Evolutionary conservation across 2,888 invertebrate genomes (phyloP).

Genomic region (Seira musarum): DNA sequence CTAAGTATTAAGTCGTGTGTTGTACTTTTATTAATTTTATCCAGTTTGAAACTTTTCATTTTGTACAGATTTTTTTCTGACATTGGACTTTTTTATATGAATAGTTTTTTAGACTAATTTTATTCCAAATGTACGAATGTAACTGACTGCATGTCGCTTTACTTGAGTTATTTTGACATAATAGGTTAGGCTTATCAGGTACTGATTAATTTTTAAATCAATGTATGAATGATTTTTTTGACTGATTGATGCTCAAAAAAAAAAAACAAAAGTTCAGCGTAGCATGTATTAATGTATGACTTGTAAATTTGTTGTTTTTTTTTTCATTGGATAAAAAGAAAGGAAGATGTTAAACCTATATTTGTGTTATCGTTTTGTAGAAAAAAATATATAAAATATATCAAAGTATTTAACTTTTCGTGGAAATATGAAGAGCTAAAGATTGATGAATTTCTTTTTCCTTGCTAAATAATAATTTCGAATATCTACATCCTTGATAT

Average conservation of each 20-base stretch:
- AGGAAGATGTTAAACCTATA: conserved; percentile 2
- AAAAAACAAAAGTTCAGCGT: conserved; percentile 34
- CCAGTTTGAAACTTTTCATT: not conserved
- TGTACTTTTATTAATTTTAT: not conserved
- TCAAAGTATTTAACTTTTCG: conserved; percentile 45
- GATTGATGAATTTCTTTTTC: too few species aligned
- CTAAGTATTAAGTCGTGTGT: not conserved
- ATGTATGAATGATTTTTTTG: conserved; percentile 35
- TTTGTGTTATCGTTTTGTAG: conserved; percentile 35
- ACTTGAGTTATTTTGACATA: not conserved
- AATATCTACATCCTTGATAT: too few species aligned
- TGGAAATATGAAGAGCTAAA: too few species aligned
- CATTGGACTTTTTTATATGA: too few species aligned
- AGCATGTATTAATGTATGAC: not conserved
- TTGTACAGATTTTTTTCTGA: not conserved
- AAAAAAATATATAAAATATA: conserved; percentile 24
- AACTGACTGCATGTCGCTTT: conserved; percentile 40
- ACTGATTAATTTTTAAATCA: not conserved
- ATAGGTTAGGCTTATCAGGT: too few species aligned
- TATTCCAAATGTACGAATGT: too few species aligned
- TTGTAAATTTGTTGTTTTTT: conserved; percentile 46
- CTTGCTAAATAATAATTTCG: too few species aligned
- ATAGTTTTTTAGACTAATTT: too few species aligned
- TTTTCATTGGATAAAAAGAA: conserved; percentile 23
- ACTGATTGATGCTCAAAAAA: conserved; percentile 55